phyloP scores from a whole-genome alignment of 2,113 vertebrate species.

The Ophthalmolycus amberensis region DNA sequence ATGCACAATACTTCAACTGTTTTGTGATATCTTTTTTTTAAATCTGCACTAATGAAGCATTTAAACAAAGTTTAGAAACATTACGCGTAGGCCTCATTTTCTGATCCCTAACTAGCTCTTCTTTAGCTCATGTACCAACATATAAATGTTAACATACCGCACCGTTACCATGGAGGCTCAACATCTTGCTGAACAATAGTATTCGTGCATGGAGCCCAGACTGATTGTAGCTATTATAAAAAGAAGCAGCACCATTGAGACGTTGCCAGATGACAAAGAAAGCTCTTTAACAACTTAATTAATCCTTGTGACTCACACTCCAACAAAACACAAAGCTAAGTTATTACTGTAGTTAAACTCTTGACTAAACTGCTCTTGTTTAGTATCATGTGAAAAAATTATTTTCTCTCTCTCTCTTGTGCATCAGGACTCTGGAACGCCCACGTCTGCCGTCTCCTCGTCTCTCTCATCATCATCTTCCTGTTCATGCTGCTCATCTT shows the following conservation, averaged over 20 bases:
- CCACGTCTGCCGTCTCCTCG: conserved; percentile 44
- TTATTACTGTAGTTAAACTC: too few species aligned
- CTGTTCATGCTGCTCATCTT: conserved; percentile 65
- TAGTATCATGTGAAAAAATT: background rate
- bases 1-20: background rate
- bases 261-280: conserved; percentile 23
- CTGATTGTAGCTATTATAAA: background rate
- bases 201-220: background rate
- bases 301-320: conserved; percentile 10
- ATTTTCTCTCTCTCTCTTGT: conserved; percentile 6
- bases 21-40: background rate
- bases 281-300: conserved; percentile 21
- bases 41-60: background rate
- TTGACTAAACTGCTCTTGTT: background rate
- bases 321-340: background rate
- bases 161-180: background rate
- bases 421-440: conserved; percentile 74
- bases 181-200: background rate
- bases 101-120: background rate
- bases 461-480: conserved; percentile 47
- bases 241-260: conserved; percentile 7
- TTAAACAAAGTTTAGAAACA: background rate
- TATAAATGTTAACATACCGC: background rate
- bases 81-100: background rate
- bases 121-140: background rate